Percentiles rank a stretch among this genome's conserved stretches.
Conservation (phyloP, 2,113 vertebrate species). For the Cryptotis parvus region DNA sequence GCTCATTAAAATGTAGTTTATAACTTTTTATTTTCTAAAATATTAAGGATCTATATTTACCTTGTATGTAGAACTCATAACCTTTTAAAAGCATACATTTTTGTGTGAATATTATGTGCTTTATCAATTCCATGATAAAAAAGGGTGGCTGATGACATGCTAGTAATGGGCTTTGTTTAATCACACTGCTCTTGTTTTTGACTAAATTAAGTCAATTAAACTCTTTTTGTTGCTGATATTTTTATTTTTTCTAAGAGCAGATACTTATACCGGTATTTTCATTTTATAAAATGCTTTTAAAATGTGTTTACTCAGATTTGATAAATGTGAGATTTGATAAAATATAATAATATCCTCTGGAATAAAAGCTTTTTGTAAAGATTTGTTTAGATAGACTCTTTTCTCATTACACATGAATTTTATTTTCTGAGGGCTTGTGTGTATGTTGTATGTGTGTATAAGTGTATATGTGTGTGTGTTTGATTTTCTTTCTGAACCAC, state of each 20-base stretch:
- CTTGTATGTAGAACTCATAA: no score
- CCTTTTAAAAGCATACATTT: neutral
- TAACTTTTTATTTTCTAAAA: no score
- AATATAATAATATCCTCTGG: neutral
- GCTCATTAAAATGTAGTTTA: no score
- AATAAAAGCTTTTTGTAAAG: neutral
- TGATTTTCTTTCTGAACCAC: no score
- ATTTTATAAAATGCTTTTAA: neutral
- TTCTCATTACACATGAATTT: neutral
- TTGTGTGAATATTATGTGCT: neutral
- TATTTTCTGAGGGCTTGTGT: neutral
- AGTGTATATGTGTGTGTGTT: no score
- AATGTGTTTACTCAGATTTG: neutral
- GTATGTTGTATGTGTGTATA: no score
- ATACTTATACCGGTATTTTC: neutral
- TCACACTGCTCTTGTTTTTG: no score
- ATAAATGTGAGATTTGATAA: neutral
- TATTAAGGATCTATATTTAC: neutral
- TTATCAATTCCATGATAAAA: neutral
- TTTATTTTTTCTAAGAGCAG: neutral
- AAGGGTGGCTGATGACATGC: no score
- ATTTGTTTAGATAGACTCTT: neutral
- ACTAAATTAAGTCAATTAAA: neutral
- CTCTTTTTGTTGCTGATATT: neutral
- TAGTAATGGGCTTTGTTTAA: no score